Conservation (phyloP, 2,113 vertebrate genomes). For the Phoenicopterus ruber region DNA sequence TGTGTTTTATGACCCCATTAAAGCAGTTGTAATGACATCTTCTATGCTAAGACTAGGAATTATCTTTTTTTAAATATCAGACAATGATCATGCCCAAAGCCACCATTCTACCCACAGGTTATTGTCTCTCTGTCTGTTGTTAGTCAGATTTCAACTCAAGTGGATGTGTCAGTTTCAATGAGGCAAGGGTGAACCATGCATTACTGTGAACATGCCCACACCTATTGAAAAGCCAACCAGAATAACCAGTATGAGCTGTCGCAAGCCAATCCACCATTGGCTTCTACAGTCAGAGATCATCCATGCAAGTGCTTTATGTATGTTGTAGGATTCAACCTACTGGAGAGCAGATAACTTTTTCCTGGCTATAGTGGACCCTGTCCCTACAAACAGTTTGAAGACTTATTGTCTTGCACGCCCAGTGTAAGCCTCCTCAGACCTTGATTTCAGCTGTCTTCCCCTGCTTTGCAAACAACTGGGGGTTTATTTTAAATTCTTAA, state of each 20-base stretch:
- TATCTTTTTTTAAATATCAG: background rate
- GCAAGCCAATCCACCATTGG: fast-evolving
- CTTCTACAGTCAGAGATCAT: background rate
- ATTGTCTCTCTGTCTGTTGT: background rate
- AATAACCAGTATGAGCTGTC: background rate
- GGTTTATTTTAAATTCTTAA: background rate
- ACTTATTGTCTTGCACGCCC: no score
- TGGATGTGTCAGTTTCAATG: background rate
- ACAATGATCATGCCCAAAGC: background rate
- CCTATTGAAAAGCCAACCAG: background rate
- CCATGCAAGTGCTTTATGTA: fast-evolving
- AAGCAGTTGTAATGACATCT: background rate
- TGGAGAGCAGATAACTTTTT: background rate
- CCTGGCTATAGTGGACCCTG: background rate
- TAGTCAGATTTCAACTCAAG: background rate
- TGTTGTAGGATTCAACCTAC: fast-evolving
- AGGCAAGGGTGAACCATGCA: background rate
- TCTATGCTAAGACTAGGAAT: background rate
- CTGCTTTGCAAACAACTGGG: background rate
- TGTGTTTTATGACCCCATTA: background rate
- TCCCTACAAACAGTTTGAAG: background rate
- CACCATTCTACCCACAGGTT: background rate
- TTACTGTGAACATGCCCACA: background rate
- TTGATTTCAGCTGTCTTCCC: background rate
- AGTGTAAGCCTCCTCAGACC: background rate